Conservation (phyloP, 2,113 vertebrate species). For the Edolisoma coerulescens region DNA sequence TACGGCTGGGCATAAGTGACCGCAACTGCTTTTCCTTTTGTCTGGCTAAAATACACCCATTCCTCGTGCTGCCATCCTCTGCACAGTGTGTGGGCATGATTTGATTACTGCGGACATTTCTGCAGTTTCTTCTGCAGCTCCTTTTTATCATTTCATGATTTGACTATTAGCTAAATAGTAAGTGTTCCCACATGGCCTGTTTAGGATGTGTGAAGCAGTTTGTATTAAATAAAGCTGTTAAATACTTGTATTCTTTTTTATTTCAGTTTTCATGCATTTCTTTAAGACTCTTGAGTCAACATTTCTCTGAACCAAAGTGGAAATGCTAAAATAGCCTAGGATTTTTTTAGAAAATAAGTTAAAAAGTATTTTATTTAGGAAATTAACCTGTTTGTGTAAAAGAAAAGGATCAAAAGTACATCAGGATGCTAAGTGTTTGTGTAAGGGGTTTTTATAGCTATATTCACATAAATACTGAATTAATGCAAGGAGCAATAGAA, state of each 20-base stretch:
- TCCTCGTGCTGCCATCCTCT: accelerated
- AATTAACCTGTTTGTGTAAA: neutral
- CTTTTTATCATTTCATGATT: neutral
- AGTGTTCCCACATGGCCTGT: neutral
- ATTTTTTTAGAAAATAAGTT: neutral
- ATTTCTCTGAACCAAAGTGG: neutral
- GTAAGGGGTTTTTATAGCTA: neutral
- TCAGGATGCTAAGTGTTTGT: neutral
- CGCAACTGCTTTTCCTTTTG: neutral
- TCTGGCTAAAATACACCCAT: neutral
- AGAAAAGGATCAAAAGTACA: neutral
- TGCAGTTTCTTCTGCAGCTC: neutral
- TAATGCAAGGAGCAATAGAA: neutral
- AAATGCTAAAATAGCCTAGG: neutral
- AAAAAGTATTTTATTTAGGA: neutral
- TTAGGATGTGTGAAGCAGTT: neutral
- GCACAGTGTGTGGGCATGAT: neutral
- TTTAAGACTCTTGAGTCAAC: neutral
- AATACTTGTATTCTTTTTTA: neutral
- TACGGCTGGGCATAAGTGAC: neutral
- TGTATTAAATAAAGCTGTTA: neutral
- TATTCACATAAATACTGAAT: neutral
- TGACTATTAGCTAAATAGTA: neutral
- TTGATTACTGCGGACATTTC: neutral
- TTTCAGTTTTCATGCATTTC: neutral